Percentiles rank a stretch among this genome's conserved stretches.
These are phyloP conservation scores for Dichetophora obliterata DNA, from an alignment of 2,888 invertebrate genomes.

Conservation along the genomic window DNA sequence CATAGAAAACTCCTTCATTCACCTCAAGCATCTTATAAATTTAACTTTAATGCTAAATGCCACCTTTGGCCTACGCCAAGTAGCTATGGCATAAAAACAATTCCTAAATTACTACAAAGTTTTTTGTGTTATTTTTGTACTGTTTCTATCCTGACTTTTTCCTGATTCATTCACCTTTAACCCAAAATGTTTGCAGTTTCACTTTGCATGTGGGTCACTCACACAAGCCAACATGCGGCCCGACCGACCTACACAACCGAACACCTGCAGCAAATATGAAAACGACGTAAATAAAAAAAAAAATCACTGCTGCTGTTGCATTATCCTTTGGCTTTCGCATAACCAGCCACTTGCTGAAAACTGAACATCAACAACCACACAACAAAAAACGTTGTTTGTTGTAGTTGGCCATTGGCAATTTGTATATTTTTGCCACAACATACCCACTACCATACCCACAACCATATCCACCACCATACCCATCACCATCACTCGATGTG, in stretches of 20 bases:
- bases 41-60: no score
- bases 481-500: no score
- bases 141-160: not conserved
- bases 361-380: not conserved
- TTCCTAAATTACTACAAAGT: not conserved
- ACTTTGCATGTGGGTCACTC: slow-evolving; percentile 28
- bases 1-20: no score
- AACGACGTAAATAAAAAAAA: not conserved
- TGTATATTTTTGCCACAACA: not conserved
- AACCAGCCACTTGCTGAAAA: not conserved
- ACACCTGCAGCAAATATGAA: slow-evolving; percentile 1
- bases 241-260: not conserved
- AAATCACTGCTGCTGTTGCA: slow-evolving; percentile 11
- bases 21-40: no score
- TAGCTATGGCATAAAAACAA: no score
- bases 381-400: not conserved
- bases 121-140: not conserved
- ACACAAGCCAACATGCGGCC: not conserved
- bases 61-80: not conserved
- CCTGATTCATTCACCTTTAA: slow-evolving; percentile 8
- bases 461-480: no score
- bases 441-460: no score
- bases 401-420: not conserved
- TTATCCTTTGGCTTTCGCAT: slow-evolving; percentile 22
- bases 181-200: slow-evolving; percentile 28